Conservation (phyloP, 2,113 vertebrate species). For the Nothoprocta pentlandii region DNA sequence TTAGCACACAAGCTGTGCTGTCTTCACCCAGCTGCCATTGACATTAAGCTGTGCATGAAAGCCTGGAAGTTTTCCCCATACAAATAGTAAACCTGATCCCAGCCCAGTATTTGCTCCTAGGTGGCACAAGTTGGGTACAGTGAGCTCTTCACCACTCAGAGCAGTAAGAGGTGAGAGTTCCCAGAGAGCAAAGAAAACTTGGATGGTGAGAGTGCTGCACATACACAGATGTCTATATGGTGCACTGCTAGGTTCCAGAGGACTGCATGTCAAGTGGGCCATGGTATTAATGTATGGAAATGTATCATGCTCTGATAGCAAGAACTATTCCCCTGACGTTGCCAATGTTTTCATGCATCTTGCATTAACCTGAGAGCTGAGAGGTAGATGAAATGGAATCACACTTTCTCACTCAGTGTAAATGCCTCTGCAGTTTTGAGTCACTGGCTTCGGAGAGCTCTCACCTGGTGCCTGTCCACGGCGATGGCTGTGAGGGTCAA, state of each 20-base stretch:
- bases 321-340: neutral
- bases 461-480: constrained; percentile 93
- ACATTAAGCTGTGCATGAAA: neutral
- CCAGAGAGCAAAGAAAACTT: too few relatives aligned
- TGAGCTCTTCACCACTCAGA: neutral
- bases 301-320: neutral
- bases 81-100: neutral
- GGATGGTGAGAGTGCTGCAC: too few relatives aligned
- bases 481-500: constrained; percentile 93
- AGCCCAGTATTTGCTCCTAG: neutral
- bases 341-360: neutral
- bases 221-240: too few relatives aligned
- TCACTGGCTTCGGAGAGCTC: neutral
- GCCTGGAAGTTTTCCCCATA: neutral
- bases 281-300: too few relatives aligned
- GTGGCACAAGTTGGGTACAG: neutral
- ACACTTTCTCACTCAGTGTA: neutral
- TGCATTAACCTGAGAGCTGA: neutral
- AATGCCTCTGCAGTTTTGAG: neutral
- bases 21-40: neutral
- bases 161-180: neutral
- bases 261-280: too few relatives aligned
- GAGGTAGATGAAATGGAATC: neutral
- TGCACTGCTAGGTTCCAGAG: too few relatives aligned
- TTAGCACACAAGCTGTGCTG: neutral